Conservation (phyloP, 2,888 invertebrate genomes). For the Cyaniris semiargus region DNA sequence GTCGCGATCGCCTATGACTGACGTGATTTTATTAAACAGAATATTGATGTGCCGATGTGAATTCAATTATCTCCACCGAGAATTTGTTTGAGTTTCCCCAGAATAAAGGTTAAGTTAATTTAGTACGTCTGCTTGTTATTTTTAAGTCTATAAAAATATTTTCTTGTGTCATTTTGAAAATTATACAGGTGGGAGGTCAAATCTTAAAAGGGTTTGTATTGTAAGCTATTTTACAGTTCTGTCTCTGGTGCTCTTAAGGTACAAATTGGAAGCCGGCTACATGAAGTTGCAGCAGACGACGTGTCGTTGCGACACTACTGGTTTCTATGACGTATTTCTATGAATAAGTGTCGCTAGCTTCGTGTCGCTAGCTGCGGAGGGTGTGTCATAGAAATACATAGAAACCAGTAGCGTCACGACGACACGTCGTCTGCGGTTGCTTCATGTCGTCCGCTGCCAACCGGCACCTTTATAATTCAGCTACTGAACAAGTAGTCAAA, state of each 20-base stretch:
- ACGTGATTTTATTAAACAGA: constrained; percentile 77
- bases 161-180: neutral
- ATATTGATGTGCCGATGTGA: constrained; percentile 58
- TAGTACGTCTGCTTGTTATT: neutral
- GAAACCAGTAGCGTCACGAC: no score
- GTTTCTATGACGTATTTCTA: no score
- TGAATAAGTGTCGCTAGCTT: no score
- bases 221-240: neutral
- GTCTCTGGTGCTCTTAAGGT: neutral
- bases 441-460: no score
- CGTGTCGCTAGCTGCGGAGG: no score
- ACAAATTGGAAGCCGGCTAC: no score
- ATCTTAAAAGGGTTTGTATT: neutral
- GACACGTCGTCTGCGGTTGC: no score
- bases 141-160: neutral
- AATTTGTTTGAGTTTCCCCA: constrained; percentile 21
- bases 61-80: constrained; percentile 34
- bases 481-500: neutral
- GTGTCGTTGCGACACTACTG: no score
- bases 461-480: neutral
- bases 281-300: no score
- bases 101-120: constrained; percentile 21
- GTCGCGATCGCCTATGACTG: constrained; percentile 76
- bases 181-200: neutral
- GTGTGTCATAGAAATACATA: no score